Conservation (phyloP, 1,140 invertebrate species). For the Pogonognathellus flavescens region DNA sequence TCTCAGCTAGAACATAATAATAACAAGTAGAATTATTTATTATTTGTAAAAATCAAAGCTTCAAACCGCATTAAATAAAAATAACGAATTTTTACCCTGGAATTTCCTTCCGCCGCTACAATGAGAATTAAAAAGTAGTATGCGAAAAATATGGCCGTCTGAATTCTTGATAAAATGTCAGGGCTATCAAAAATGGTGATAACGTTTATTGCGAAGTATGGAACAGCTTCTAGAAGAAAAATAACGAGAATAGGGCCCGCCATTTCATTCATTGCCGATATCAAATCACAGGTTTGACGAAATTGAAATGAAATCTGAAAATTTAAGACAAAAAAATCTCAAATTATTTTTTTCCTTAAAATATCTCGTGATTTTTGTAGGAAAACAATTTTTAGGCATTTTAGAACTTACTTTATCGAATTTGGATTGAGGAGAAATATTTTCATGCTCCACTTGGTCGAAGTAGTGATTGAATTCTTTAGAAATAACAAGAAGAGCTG, state of each 20-base stretch:
- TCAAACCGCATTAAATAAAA: neutral
- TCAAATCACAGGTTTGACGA: neutral
- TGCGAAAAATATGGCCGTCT: neutral
- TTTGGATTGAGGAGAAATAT: neutral
- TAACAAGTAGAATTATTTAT: neutral
- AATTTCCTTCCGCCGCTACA: neutral
- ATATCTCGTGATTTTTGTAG: too few relatives aligned
- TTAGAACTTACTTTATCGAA: neutral
- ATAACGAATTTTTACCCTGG: neutral
- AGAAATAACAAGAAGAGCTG: neutral
- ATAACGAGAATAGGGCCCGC: neutral
- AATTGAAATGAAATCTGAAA: neutral
- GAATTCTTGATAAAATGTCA: neutral
- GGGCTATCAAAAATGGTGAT: neutral
- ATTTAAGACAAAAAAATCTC: neutral
- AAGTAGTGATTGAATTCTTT: neutral
- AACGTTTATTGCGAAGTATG: neutral
- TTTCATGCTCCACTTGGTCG: neutral
- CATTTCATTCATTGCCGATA: constrained; percentile 9
- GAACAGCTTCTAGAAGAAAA: constrained; percentile 6
- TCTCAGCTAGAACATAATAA: neutral
- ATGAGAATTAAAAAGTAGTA: constrained; percentile 12
- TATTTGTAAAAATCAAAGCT: neutral
- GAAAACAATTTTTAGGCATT: too few relatives aligned
- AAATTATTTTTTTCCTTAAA: too few relatives aligned